These are phyloP conservation scores for Idris sp. DNA, from an alignment of 1,140 invertebrate genomes.

Conservation along the genomic window DNA sequence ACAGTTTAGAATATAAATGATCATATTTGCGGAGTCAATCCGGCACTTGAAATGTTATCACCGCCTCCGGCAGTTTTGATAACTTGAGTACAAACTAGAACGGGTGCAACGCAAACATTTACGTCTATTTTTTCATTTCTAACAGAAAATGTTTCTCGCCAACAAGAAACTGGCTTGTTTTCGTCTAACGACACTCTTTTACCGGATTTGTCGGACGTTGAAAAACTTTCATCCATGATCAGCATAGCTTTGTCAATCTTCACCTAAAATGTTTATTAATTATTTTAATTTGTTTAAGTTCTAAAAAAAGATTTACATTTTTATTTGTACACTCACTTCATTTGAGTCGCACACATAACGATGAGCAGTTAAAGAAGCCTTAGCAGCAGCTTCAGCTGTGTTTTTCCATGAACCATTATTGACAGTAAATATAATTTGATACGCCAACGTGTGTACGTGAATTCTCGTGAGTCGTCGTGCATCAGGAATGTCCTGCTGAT, in stretches of 20 bases:
- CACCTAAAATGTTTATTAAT: no score
- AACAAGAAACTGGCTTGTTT: conserved; percentile 89
- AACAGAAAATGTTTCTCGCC: conserved; percentile 83
- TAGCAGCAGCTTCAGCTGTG: conserved; percentile 88
- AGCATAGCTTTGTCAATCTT: conserved; percentile 84
- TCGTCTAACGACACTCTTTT: conserved; percentile 82
- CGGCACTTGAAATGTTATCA: conserved; percentile 93
- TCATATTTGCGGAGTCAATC: conserved; percentile 86
- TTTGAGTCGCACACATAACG: conserved; percentile 90
- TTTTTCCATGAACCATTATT: conserved; percentile 86
- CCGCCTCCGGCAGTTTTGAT: conserved; percentile 91
- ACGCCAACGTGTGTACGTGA: conserved; percentile 92
- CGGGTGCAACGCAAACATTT: conserved; percentile 90
- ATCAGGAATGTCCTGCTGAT: conserved; percentile 74
- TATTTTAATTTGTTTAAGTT: no score
- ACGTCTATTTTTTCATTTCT: conserved; percentile 77
- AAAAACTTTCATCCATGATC: conserved; percentile 91
- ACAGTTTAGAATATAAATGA: conserved; percentile 13
- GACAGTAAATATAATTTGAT: conserved; percentile 89
- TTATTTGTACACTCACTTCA: no score
- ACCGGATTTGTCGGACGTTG: conserved; percentile 81
- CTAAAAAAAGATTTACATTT: no score
- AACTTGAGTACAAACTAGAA: conserved; percentile 90
- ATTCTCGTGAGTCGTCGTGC: conserved; percentile 84
- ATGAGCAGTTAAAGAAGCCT: conserved; percentile 90